Evolutionary conservation across 2,797 vertebrate species (phyloP).

Genomic region (Poeciliopsis turneri): DNA sequence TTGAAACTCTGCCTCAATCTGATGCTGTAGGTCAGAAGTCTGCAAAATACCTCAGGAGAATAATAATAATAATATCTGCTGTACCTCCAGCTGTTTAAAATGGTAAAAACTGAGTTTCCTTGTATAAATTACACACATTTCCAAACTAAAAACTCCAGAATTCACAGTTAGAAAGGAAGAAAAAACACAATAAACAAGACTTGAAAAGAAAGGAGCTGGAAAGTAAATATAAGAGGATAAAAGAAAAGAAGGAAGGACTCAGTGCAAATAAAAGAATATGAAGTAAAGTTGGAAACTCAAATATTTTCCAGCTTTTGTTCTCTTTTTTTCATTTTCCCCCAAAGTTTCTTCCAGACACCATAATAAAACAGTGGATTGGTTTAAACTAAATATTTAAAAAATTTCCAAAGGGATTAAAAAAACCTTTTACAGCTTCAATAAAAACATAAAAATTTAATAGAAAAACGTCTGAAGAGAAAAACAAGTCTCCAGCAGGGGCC

Average conservation of each 20-base stretch:
- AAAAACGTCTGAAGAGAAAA: neutral
- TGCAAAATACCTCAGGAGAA: neutral
- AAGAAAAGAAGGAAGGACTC: neutral
- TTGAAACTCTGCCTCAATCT: neutral
- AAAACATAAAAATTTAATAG: neutral
- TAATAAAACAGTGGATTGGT: neutral
- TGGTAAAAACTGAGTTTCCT: neutral
- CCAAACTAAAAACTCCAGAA: neutral
- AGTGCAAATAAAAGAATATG: neutral
- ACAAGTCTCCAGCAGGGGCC: conserved; percentile 46
- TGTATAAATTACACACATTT: neutral
- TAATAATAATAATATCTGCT: neutral
- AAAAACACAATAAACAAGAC: neutral
- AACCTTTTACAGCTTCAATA: neutral
- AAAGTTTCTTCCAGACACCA: neutral
- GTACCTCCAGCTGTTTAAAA: neutral
- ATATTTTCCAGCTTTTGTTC: neutral
- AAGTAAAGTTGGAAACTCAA: neutral
- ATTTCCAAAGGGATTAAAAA: neutral
- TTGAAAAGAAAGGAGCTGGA: neutral
- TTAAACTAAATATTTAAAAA: neutral
- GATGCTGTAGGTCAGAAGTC: neutral
- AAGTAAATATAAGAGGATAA: neutral
- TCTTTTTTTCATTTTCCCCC: neutral
- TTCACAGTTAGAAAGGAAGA: neutral